Base-by-base conservation (phyloP, 2,888 invertebrate genomes). In the Mechanitis messenoides region DNA sequence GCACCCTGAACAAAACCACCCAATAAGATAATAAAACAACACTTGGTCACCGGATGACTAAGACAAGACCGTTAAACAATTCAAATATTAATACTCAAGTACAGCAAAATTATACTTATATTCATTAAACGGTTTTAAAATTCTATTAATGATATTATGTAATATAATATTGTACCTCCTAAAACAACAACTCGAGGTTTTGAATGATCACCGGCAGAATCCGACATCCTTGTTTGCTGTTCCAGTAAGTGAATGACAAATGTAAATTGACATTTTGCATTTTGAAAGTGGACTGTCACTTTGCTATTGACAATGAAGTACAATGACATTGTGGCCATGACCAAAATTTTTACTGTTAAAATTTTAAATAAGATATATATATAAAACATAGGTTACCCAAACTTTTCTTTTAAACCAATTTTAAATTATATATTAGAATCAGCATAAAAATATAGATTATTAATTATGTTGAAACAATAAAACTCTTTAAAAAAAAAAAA, bases 1-100 rank as follows among this genome's bases (percentile, higher is more conserved):
- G 87, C 97, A 97, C 84, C 97, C 97, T 97, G 87, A 70, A 82
- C 72, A 70, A 76, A 75, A 73, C 62, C 62, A 62, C 65, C 74
- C 69, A 70, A 77, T 71, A 73, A 74, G 69, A 74, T 68, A 69
- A 71, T 70, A 69, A 75, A 71, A 76, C 72, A 67, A 72, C 6
- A 42, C 69, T 69, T 70, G 70, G 71, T 72, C 75, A 76, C 68
- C 69, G 69, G 83, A 86, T 89, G 89, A 89, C 88, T 89, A 88
- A 89, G 75, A 83, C 67, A 62, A 67, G 80, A 85, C 87, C 85
- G 87, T 86, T 88, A 84, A 59, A 59, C 66, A 73, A 75, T 76
- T 73, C 66, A 71, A 74, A 77, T 77, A 76, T 75, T 75, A 33
- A 58, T 38, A 59, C 33, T 56, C 33, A 3, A 42, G 53, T 55